These are phyloP conservation scores for Sitta europaea DNA, from an alignment of 2,113 vertebrate species.

Conservation along the genomic window DNA sequence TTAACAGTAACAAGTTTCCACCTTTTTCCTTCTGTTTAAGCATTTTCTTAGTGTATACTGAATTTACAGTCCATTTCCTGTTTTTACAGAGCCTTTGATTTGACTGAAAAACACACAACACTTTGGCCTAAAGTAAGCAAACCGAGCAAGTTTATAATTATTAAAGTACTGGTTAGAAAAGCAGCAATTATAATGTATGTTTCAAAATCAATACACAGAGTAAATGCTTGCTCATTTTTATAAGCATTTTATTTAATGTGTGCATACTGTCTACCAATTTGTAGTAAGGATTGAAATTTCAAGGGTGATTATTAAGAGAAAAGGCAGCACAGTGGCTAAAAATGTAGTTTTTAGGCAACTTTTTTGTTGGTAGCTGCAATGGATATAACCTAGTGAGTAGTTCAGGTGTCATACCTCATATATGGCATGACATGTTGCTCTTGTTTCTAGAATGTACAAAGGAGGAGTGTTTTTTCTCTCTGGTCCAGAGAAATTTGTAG, in stretches of 20 bases:
- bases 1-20: background rate
- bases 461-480: background rate
- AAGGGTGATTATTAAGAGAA: background rate
- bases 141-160: background rate
- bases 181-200: background rate
- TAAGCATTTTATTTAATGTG: background rate
- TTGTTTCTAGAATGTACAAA: background rate
- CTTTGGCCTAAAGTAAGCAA: background rate
- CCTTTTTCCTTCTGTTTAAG: background rate
- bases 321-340: background rate
- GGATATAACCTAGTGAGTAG: background rate
- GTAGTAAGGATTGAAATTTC: background rate
- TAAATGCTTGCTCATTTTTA: background rate
- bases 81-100: background rate
- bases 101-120: background rate
- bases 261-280: background rate
- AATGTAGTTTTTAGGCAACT: background rate
- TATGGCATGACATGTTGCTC: background rate
- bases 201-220: background rate
- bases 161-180: background rate
- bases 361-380: background rate
- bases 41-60: background rate
- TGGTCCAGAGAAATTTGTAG: background rate
- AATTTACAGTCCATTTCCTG: background rate
- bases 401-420: background rate